Conservation (phyloP, 2,888 invertebrate species). For the Dolichomitus sp. region DNA sequence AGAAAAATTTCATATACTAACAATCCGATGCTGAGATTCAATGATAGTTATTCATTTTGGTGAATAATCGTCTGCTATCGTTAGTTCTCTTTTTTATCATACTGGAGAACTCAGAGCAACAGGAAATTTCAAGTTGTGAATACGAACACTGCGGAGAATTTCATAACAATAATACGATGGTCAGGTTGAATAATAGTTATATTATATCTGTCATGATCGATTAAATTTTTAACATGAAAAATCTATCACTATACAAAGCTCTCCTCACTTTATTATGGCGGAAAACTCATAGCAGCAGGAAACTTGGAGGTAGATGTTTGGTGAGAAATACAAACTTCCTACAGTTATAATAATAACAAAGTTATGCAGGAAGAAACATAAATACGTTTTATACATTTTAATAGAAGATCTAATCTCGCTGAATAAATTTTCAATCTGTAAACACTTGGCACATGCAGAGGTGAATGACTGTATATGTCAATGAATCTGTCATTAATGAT, state of each 20-base stretch:
- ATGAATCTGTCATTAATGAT: conserved; percentile 8
- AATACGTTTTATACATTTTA: not conserved
- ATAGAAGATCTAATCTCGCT: not conserved
- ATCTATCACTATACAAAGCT: not conserved
- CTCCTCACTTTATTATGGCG: not conserved
- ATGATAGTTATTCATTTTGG: no score
- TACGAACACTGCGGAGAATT: no score
- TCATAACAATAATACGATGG: no score
- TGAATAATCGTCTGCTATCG: no score
- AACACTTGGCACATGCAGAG: conserved; percentile 1
- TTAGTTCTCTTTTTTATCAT: no score
- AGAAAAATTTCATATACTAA: not conserved
- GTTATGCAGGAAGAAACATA: not conserved
- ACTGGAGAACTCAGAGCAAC: no score
- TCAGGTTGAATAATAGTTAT: no score
- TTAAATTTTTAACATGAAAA: no score
- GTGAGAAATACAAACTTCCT: not conserved
- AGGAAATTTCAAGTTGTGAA: no score
- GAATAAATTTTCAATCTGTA: not conserved
- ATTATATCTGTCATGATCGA: no score
- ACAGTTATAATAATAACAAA: not conserved
- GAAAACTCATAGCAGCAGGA: not conserved
- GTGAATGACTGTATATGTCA: conserved; percentile 16
- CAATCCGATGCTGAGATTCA: no score
- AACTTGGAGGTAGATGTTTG: not conserved